A percentile compares a stretch with the other conserved stretches of the same genome.
These are phyloP conservation scores for Pseudochirops cupreus DNA, from an alignment of 2,797 vertebrate species.

Conservation along the genomic window DNA sequence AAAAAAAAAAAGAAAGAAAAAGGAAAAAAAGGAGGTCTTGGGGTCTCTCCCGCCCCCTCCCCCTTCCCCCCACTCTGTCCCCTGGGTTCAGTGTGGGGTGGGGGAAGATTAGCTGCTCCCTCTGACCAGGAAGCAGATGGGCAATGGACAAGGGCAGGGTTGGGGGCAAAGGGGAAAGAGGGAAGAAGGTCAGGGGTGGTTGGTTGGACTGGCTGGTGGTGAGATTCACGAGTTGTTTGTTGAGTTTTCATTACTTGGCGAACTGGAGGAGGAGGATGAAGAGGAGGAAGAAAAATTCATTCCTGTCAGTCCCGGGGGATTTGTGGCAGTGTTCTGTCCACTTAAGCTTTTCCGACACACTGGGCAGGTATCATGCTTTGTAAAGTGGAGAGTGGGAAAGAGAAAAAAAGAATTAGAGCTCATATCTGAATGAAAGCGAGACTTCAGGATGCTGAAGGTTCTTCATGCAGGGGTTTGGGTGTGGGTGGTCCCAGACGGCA, in stretches of 20 bases:
- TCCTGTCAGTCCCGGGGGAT: constrained; percentile 94
- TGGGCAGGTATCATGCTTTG: constrained; percentile 97
- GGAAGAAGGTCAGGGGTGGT: constrained; percentile 22
- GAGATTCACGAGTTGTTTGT: constrained; percentile 93
- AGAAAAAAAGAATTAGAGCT: neutral
- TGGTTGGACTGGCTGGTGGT: constrained; percentile 43
- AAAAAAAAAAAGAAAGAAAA: neutral
- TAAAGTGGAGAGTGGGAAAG: constrained; percentile 36
- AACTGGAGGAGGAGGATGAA: constrained; percentile 95
- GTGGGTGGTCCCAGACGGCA: rapidly evolving
- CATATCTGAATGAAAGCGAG: constrained; percentile 44
- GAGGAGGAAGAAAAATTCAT: constrained; percentile 96
- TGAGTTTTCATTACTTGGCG: constrained; percentile 94
- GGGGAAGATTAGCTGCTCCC: constrained; percentile 62
- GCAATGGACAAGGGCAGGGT: neutral
- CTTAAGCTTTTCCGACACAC: constrained; percentile 99
- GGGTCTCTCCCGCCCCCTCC: constrained; percentile 31
- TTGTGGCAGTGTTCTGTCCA: constrained; percentile 98
- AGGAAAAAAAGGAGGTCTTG: neutral
- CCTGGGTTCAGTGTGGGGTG: constrained; percentile 29
- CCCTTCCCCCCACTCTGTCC: constrained; percentile 15
- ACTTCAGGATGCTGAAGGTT: neutral
- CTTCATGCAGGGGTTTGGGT: neutral
- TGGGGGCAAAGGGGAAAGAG: neutral
- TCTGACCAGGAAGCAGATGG: constrained; percentile 65